Base-by-base conservation (phyloP, 1,140 invertebrate species). In the Aporrectodea caliginosa region DNA sequence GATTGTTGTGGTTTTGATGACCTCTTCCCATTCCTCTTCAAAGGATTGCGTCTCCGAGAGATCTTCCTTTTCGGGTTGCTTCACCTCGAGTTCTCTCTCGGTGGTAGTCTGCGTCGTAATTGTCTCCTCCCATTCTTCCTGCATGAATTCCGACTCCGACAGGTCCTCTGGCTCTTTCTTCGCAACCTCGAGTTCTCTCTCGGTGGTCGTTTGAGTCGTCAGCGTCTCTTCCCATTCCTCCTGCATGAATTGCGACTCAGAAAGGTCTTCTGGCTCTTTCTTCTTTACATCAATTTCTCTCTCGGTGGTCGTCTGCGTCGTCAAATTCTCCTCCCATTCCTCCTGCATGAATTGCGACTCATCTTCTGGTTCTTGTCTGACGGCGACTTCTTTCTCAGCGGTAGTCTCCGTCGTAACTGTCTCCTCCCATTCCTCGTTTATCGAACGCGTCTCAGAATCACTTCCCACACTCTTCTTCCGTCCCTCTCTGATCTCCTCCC, bases 81-180 rank as follows among this genome's bases (percentile, higher is more conserved):
- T 58, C 6, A 22, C 22, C 43, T 12, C 43, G 43, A 58, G 6
- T 6, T 58, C 43, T 58, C 43, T 58, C 43, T 58, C 43, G 43
- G 43, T 58, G 43, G 43, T 58, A 58, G 43, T 58, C 43, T 58
- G 6, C 43, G 43, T 58, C 22, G 43, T 58, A 6, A 58, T 6
- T 22, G 43, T 58, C 22, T 58, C 43, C 31, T 74, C 30, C 73
- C 73, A 74, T 74, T 74, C 73, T 74, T 74, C 73, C 29, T 74
- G 73, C n/a, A 74, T n/a, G 33, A 31, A 74, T 32, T 58, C 43
- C 43, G 43, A 12, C 43, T 58, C 43, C 6, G 43, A 58, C 43
- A 58, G 22, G 43, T 58, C 6, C 43, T 22, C 43, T 22, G 43
- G 43, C 22, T 58, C 43, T 22, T 58, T 58, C 43, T 58, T 58